Conservation (phyloP, 2,888 invertebrate genomes). For the Catocala fraxini region DNA sequence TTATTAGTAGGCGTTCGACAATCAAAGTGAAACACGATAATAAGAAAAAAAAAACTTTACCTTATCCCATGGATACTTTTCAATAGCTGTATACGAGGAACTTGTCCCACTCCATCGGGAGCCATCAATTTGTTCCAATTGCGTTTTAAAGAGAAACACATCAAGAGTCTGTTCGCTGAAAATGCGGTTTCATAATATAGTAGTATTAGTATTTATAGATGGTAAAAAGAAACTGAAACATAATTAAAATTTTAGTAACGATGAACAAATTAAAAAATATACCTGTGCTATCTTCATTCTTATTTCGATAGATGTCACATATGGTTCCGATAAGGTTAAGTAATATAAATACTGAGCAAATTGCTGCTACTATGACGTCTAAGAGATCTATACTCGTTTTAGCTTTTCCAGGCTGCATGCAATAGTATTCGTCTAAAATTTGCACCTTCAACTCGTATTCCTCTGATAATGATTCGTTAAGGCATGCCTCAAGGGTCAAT, state of each 20-base stretch:
- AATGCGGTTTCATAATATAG: neutral
- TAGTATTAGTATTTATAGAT: no score
- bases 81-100: constrained; percentile 35
- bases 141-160: constrained; percentile 58
- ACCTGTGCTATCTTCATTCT: constrained; percentile 3
- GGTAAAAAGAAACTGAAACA: no score
- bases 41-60: no score
- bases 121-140: constrained; percentile 54
- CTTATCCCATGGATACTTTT: constrained; percentile 52
- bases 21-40: no score
- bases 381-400: constrained; percentile 16
- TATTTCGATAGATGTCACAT: constrained; percentile 7
- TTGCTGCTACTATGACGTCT: constrained; percentile 16
- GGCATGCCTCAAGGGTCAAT: constrained; percentile 40
- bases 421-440: constrained; percentile 20
- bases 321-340: constrained; percentile 25
- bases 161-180: constrained; percentile 33
- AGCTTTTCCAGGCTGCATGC: constrained; percentile 17
- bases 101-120: constrained; percentile 19
- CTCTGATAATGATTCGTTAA: constrained; percentile 34
- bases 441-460: constrained; percentile 32
- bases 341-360: constrained; percentile 18
- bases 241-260: neutral
- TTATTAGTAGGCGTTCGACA: no score
- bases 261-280: neutral